A percentile compares a stretch with the other conserved stretches of the same genome.
Conservation (phyloP, 1,140 invertebrate genomes). For the Archegozetes longisetosus region DNA sequence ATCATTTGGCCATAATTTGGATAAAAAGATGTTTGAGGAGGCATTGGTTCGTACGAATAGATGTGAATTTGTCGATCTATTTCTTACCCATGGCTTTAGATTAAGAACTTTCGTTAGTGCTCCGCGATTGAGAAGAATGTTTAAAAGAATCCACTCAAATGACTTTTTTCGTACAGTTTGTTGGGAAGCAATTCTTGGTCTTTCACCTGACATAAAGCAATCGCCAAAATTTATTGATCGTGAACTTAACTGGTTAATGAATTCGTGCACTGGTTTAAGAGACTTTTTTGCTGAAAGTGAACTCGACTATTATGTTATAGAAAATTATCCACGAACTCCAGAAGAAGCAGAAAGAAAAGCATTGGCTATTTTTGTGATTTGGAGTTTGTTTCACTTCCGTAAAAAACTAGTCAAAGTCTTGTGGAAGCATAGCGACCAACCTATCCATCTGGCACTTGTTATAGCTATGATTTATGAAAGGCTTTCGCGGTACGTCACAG, state of each 20-base stretch:
- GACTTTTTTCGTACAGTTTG: constrained; percentile 32
- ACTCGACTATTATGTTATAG: constrained; percentile 26
- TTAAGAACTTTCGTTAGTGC: constrained; percentile 29
- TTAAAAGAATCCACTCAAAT: constrained; percentile 27
- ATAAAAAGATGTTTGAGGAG: constrained; percentile 30
- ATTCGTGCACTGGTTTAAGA: constrained; percentile 25
- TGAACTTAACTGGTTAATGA: constrained; percentile 22
- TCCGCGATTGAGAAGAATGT: constrained; percentile 27
- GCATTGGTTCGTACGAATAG: constrained; percentile 28
- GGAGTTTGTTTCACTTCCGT: constrained; percentile 27
- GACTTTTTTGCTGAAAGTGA: constrained; percentile 29
- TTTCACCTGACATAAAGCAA: constrained; percentile 17
- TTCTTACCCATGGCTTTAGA: constrained; percentile 29
- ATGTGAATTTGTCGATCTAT: constrained; percentile 33
- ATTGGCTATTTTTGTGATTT: constrained; percentile 22
- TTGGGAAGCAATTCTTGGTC: constrained; percentile 28
- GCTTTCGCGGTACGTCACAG: constrained; percentile 19
- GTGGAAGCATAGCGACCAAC: constrained; percentile 31
- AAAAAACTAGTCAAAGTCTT: constrained; percentile 28
- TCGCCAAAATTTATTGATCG: constrained; percentile 23
- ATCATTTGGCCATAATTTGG: constrained; percentile 24
- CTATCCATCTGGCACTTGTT: constrained; percentile 31
- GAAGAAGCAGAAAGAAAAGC: constrained; percentile 28
- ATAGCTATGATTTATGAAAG: constrained; percentile 24
- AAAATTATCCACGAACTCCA: constrained; percentile 24